Base-by-base conservation (phyloP, 2,113 vertebrate species). In the Neolamprologus ventralis region DNA sequence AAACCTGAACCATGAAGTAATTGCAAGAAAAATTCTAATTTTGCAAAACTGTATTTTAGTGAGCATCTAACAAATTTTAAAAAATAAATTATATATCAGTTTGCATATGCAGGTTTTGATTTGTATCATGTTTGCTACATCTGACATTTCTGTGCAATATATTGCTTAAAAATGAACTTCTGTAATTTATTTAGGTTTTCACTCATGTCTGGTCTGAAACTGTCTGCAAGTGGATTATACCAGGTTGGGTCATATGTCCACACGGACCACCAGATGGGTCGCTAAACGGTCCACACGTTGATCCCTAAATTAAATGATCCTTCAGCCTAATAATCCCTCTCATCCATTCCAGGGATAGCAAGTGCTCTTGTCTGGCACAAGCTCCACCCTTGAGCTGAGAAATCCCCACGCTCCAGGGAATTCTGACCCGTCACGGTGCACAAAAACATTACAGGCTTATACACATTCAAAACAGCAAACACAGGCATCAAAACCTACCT, bases 301-400 rank as follows among this genome's bases (percentile, higher is more conserved):
- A 95, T 92, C 94, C 93, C 87, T 93, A 94, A 95, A 93, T 93
- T 81, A 94, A 95, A 95, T 94, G 91, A 95, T 93, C 94, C 92
- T 92, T 94, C 88, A 92, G 84, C 51, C 92, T 85, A 92, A 91
- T 96, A 96, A 95, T 95, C 94, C 93, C 68, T 60, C 92, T 95
- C 93, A 94, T 94, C 91, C 93, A 94, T 92, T 92, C 89, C 92
- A 85, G 86, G 85, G 90, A 91, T 91, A 26, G 54, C 42, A 80
- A 78, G 88, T 2, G 53, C 86, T 83, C 87, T 88, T 3, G 5
- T 84, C 81, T 58, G 71, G 58, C 82, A 87, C 73, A 90, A 63
- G 82, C 85, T 84, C 90, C 86, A 33, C 47, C 49, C 40, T 31
- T 81, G 31, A 37, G 83, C 53, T 49, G 53, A 86, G 63, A 92